Percentiles rank a stretch among this genome's conserved stretches.
Conservation (phyloP, 2,113 vertebrate genomes). For the Neopipo cinnamomea region DNA sequence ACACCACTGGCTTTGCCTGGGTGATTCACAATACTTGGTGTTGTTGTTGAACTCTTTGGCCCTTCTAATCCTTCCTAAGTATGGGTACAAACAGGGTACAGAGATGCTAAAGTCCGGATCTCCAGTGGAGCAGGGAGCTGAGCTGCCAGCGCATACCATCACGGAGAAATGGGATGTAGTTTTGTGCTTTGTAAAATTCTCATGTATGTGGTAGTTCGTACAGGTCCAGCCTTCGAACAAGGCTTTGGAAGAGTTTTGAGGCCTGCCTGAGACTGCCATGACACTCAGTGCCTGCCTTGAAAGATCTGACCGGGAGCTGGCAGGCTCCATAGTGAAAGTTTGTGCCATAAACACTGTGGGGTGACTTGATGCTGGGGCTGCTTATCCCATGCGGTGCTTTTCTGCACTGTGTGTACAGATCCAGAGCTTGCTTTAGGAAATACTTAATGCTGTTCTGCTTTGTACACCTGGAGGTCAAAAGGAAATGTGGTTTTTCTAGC, state of each 20-base stretch:
- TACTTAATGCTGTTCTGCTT: neutral
- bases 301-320: neutral
- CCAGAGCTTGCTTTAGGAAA: neutral
- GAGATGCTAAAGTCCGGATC: neutral
- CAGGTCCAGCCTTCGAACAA: neutral
- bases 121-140: neutral
- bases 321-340: rapidly evolving
- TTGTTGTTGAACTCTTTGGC: neutral
- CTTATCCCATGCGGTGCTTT: neutral
- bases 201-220: rapidly evolving
- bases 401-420: neutral
- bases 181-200: neutral
- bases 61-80: neutral
- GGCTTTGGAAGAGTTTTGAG: neutral
- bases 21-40: neutral
- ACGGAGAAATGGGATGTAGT: neutral
- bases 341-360: rapidly evolving
- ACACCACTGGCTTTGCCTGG: neutral
- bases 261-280: neutral
- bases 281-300: neutral
- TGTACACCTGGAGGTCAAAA: neutral
- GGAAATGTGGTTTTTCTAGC: neutral
- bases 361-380: neutral
- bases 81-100: neutral
- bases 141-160: rapidly evolving